Base-by-base conservation (phyloP, 2,888 invertebrate genomes). In the Malachius bipustulatus region DNA sequence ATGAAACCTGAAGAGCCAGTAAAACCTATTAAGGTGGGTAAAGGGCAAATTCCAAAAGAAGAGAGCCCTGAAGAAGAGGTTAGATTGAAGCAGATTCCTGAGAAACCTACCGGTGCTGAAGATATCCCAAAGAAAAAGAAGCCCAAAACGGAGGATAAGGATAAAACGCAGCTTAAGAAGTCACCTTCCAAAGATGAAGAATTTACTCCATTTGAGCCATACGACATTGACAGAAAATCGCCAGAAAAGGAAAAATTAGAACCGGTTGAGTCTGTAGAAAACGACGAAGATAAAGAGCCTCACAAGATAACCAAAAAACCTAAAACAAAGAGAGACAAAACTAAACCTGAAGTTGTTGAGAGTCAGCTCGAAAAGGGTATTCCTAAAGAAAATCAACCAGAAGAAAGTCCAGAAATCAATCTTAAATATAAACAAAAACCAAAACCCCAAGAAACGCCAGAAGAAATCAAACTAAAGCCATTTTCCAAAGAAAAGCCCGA, bases 1-100 rank as follows among this genome's bases (percentile, higher is more conserved):
- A 35, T 27, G 9, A 61, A 63, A 29, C 62, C 65, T 37, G 65
- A 65, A 44, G 62, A 66, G 34, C 59, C 54, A 36, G 39, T 36
- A 45, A 41, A 50, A 39, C 50, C 59, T 46, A 43, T 70, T 24
- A 50, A 49, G 37, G 37, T 50, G 16, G 52, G 54, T 3, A 71
- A 71, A 52, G 71, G 71, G 40, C 59, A 60, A 38, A 44, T 54
- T 19, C 51, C 54, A 14, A 43, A 48, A 37, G 39, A 47, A 26
- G 49, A 50, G 41, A 49, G 54, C 28, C 54, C 46, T 8, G 43
- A 52, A 2, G 69, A 71, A 45, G 55, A 51, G 12, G 57, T 70
- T 1, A 60, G 59, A 10, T 53, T 71, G 12, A 71, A 66, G 48
- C 69, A 69, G 46, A 55, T 65, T 31, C 12, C 12, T n/a, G 29